Base-by-base conservation (phyloP, 2,113 vertebrate genomes). In the Sylvilagus bachmani region DNA sequence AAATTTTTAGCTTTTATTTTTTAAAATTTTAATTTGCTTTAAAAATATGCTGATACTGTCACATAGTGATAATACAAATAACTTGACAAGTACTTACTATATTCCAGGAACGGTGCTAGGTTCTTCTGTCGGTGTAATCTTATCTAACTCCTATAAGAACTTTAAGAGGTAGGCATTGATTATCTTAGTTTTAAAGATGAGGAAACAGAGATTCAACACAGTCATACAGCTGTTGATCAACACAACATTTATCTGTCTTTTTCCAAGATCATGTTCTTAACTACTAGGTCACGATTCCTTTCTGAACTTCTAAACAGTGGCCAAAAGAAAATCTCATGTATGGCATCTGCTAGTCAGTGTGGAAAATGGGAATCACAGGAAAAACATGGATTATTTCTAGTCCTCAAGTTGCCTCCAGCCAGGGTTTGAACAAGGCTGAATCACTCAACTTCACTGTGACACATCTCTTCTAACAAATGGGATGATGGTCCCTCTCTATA, bases 161-260 rank as follows among this genome's bases (percentile, higher is more conserved):
- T 80, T 95, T 64, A 62, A 79, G 70, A 93, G 4, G 21, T 89
- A 67, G 36, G 11, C 4, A 75, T 69, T 83, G 3, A 33, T 89
- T 86, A 70, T 84, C 21, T 83, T 79, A 84, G 22, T 74, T 75
- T 53, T 88, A 80, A 71, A 85, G 36, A 70, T 79, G n/a, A 80
- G 36, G 11, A 51, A 62, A 86, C 36, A 78, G 36, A 69, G 19
- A 10, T 86, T 73, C 11, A 73, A 44, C 62, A 31, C 89, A 36
- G 5, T 89, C 22, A 38, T 29, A 67, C 2, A 66, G 24, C 21
- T 85, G 58, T 10, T 89, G n/a, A 78, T 82, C n/a, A 67, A 61
- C 17, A 21, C 29, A 16, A 73, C 31, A 12, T 89, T 8, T 86
- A 3, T 51, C 2, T 95, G 8, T 3, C 22, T 89, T 91, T 91